These are phyloP conservation scores for Camarhynchus parvulus DNA, from an alignment of 2,113 vertebrate genomes.

Conservation along the genomic window DNA sequence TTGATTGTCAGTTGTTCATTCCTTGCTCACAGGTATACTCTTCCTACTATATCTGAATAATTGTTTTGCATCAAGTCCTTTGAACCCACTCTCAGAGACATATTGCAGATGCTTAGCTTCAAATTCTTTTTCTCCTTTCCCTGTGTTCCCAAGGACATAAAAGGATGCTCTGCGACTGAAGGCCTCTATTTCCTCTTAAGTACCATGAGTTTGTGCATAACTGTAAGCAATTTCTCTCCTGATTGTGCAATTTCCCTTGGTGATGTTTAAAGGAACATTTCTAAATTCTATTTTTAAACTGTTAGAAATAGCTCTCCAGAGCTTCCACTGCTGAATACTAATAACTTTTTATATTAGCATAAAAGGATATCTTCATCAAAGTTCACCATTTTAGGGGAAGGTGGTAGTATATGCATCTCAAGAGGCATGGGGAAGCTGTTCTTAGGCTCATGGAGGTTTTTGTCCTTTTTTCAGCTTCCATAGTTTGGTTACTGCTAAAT, in stretches of 20 bases:
- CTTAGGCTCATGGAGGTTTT: neutral
- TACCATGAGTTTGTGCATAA: neutral
- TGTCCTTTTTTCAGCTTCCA: neutral
- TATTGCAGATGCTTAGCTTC: neutral
- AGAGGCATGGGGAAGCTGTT: neutral
- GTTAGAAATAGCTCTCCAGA: slow-evolving; percentile 43
- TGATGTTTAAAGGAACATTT: slow-evolving; percentile 47
- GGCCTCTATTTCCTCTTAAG: neutral
- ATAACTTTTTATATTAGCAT: slow-evolving; percentile 33
- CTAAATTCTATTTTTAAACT: slow-evolving; percentile 47
- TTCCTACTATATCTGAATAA: neutral
- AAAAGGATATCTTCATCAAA: slow-evolving; percentile 59
- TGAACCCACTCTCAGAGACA: neutral
- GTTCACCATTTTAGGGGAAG: neutral
- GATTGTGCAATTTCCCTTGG: slow-evolving; percentile 44
- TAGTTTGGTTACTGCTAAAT: slow-evolving; percentile 35
- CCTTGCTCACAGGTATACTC: neutral
- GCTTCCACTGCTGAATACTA: slow-evolving; percentile 46
- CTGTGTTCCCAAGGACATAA: slow-evolving; percentile 30
- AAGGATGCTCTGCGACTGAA: neutral
- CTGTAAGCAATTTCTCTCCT: slow-evolving; percentile 46
- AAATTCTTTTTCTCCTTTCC: neutral
- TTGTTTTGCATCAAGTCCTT: neutral
- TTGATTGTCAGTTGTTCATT: neutral
- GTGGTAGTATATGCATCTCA: slow-evolving; percentile 20